A percentile compares a stretch with the other conserved stretches of the same genome.
Conservation (phyloP, 2,888 invertebrate species). For the Eudemis profundana region DNA sequence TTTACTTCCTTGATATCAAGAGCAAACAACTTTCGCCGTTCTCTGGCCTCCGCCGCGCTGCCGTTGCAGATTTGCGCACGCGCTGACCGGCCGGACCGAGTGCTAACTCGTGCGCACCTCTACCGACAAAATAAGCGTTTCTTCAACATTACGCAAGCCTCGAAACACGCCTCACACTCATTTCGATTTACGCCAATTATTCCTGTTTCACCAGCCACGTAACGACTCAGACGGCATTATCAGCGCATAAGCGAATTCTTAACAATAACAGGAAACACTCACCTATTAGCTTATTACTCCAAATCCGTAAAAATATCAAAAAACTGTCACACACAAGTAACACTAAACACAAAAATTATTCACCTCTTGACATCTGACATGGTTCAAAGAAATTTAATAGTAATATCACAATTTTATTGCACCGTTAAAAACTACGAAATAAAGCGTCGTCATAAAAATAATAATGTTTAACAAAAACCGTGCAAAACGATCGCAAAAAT, state of each 20-base stretch:
- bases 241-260: slow-evolving; percentile 49
- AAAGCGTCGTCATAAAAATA: slow-evolving; percentile 78
- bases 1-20: slow-evolving; percentile 76
- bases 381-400: slow-evolving; percentile 63
- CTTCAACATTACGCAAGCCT: slow-evolving; percentile 65
- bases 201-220: slow-evolving; percentile 51
- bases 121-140: slow-evolving; percentile 52
- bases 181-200: slow-evolving; percentile 49
- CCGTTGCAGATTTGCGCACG: slow-evolving; percentile 54
- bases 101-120: slow-evolving; percentile 49
- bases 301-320: slow-evolving; percentile 80
- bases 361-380: slow-evolving; percentile 85
- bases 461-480: slow-evolving; percentile 79
- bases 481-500: slow-evolving; percentile 82
- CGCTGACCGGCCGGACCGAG: slow-evolving; percentile 45
- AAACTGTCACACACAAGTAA: slow-evolving; percentile 81
- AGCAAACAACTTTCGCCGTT: slow-evolving; percentile 80
- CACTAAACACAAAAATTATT: slow-evolving; percentile 79
- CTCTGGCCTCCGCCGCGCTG: slow-evolving; percentile 50
- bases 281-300: slow-evolving; percentile 80
- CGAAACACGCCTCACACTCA: slow-evolving; percentile 51
- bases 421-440: slow-evolving; percentile 66
- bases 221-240: slow-evolving; percentile 51
- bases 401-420: slow-evolving; percentile 70
- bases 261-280: slow-evolving; percentile 68